Conservation (phyloP, 1,140 invertebrate genomes). For the Luehdorfia chinensis region DNA sequence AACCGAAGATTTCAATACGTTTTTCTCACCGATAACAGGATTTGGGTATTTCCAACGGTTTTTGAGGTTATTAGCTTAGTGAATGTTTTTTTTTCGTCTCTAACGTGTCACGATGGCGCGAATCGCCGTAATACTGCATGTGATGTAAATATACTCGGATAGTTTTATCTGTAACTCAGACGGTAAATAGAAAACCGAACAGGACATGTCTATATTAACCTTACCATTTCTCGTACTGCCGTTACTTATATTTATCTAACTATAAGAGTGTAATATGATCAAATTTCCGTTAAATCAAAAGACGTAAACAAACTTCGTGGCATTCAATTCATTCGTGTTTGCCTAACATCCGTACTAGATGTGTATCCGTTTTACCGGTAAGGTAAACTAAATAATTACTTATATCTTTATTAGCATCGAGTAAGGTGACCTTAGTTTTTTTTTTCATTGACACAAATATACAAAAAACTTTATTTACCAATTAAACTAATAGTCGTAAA, state of each 20-base stretch:
- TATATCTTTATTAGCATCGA: background rate
- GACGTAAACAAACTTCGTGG: too few species aligned
- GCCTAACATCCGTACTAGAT: constrained; percentile 3
- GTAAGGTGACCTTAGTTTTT: background rate
- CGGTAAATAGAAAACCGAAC: background rate
- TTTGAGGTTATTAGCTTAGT: constrained; percentile 51
- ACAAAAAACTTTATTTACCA: too few species aligned
- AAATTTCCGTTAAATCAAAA: too few species aligned
- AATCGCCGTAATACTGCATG: constrained; percentile 34
- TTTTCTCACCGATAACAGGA: constrained; percentile 28
- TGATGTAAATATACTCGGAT: constrained; percentile 58
- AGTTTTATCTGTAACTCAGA: constrained; percentile 23
- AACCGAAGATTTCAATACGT: constrained; percentile 18
- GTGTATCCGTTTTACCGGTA: constrained; percentile 5
- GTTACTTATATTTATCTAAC: background rate
- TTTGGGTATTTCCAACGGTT: constrained; percentile 51
- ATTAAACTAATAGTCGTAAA: too few species aligned
- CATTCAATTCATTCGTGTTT: background rate
- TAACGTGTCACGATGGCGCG: constrained; percentile 29
- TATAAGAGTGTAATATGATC: too few species aligned
- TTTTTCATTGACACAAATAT: too few species aligned
- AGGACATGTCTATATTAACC: background rate
- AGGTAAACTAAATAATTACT: constrained; percentile 11
- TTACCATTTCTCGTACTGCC: background rate
- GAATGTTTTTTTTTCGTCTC: constrained; percentile 37